Conservation (phyloP, 2,888 invertebrate species). For the Syrphus vitripennis region DNA sequence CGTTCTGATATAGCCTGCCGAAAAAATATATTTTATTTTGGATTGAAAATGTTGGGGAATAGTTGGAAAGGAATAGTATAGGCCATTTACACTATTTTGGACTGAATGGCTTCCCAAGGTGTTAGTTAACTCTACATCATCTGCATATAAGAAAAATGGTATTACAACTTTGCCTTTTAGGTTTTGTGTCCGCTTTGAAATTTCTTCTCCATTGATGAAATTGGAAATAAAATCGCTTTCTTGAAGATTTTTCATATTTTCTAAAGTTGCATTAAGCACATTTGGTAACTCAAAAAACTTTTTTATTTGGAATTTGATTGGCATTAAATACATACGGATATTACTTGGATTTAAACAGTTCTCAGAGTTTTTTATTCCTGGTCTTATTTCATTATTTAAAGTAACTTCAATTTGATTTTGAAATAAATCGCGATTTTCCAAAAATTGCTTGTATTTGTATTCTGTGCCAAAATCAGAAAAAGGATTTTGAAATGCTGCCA, state of each 20-base stretch:
- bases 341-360: background rate
- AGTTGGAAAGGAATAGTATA: background rate
- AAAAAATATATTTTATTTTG: conserved; percentile 41
- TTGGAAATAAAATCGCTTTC: conserved; percentile 78
- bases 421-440: conserved; percentile 1
- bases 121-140: conserved; percentile 33
- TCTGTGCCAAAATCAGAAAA: conserved; percentile 11
- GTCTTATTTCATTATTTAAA: conserved; percentile 19
- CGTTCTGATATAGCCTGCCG: conserved; percentile 29
- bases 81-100: conserved; percentile 7
- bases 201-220: conserved; percentile 79
- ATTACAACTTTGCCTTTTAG: conserved; percentile 1
- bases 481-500: background rate
- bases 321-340: conserved; percentile 3
- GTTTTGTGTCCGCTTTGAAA: conserved; percentile 21
- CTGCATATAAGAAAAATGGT: conserved; percentile 33
- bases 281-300: too few species aligned
- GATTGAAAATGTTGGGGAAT: too few species aligned
- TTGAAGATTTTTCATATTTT: background rate
- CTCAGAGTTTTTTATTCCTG: background rate
- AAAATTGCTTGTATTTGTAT: conserved; percentile 14
- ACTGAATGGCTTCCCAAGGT: conserved; percentile 36
- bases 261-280: too few species aligned
- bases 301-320: background rate
- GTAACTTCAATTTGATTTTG: conserved; percentile 9